Percentiles rank a stretch among this genome's conserved stretches.
Conservation (phyloP, 2,113 vertebrate genomes). For the Heloderma charlesbogerti region DNA sequence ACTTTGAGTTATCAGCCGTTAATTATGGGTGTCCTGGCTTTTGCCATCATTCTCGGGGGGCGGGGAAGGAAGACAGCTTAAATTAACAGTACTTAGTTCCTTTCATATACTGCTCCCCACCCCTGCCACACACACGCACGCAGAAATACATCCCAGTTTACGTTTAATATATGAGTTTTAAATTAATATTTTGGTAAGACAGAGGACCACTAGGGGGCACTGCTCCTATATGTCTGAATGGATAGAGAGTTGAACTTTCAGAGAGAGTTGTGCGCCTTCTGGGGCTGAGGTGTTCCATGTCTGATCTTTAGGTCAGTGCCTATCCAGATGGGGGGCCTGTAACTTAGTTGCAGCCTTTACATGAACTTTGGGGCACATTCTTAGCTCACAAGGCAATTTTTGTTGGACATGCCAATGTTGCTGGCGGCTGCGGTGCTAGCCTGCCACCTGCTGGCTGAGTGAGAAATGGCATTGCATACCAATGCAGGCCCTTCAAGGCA, state of each 20-base stretch:
- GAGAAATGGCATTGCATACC: not conserved
- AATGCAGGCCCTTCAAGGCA: too few relatives aligned
- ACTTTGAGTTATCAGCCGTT: slow-evolving; percentile 15
- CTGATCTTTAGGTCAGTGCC: not conserved
- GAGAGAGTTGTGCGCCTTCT: not conserved
- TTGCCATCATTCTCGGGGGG: slow-evolving; percentile 48
- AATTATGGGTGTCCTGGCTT: slow-evolving; percentile 68
- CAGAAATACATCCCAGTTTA: rapidly evolving
- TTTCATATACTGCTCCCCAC: slow-evolving; percentile 15
- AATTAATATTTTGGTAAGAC: not conserved
- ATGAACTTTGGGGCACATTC: not conserved
- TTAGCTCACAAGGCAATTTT: not conserved
- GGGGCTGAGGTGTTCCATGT: not conserved
- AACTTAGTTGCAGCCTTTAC: not conserved
- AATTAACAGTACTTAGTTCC: slow-evolving; percentile 18
- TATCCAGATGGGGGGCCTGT: not conserved
- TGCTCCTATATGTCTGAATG: not conserved
- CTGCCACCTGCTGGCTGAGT: slow-evolving; percentile 5
- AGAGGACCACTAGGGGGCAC: not conserved
- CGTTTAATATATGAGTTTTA: not conserved
- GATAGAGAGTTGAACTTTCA: not conserved
- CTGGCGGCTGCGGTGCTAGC: not conserved
- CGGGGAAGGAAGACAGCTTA: slow-evolving; percentile 22
- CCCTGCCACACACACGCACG: not conserved
- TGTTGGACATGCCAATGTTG: too few relatives aligned